phyloP scores from a whole-genome alignment of 2,888 invertebrate genomes.

The Periphyllus acericola region DNA sequence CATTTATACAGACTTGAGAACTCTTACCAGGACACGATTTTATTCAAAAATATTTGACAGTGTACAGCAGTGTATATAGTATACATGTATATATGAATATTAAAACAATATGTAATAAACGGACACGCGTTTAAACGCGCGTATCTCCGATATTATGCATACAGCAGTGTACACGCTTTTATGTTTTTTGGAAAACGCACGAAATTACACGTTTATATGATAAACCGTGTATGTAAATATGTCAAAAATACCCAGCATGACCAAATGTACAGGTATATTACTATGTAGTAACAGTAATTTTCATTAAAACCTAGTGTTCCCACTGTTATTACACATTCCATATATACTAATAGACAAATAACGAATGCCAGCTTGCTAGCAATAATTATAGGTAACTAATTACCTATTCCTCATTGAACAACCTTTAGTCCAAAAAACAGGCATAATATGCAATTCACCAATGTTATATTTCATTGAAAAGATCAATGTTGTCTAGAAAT shows the following conservation, averaged over 20 bases:
- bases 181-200: background rate
- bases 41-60: constrained; percentile 10
- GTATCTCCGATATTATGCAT: too few species aligned
- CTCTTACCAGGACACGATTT: background rate
- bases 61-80: background rate
- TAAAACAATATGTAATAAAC: background rate
- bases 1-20: constrained; percentile 9
- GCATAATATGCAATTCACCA: background rate
- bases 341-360: background rate
- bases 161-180: background rate
- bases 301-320: constrained; percentile 23
- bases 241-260: constrained; percentile 15
- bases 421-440: constrained; percentile 28
- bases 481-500: background rate
- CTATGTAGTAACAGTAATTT: constrained; percentile 9
- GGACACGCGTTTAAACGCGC: background rate
- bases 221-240: constrained; percentile 32
- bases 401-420: background rate
- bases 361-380: background rate
- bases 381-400: constrained; percentile 31
- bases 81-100: background rate
- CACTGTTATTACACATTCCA: constrained; percentile 1
- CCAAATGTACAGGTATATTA: constrained; percentile 1
- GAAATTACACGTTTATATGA: constrained; percentile 7
- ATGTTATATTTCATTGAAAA: background rate